Conservation (phyloP, 2,797 vertebrate species). For the Neosilurus mollespiculum region DNA sequence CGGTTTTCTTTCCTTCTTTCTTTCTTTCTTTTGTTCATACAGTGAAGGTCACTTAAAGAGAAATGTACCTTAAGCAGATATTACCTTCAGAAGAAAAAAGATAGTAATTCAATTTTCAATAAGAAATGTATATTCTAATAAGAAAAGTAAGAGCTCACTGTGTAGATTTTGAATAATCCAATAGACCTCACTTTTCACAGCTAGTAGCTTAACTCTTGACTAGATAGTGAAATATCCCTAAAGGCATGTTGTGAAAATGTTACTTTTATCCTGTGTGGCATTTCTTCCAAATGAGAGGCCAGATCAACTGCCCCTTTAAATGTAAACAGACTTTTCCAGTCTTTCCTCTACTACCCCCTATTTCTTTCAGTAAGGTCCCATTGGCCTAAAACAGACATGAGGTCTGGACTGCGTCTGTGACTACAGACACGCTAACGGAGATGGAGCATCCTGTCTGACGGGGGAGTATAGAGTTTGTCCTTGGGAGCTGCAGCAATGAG, state of each 20-base stretch:
- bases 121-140: background rate
- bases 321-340: constrained; percentile 32
- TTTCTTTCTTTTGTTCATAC: background rate
- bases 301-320: constrained; percentile 33
- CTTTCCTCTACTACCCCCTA: constrained; percentile 30
- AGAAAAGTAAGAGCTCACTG: background rate
- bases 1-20: background rate
- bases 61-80: background rate
- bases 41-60: background rate
- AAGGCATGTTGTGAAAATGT: constrained; percentile 27
- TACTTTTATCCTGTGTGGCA: constrained; percentile 19
- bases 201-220: background rate
- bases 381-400: constrained; percentile 61
- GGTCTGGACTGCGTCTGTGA: constrained; percentile 78
- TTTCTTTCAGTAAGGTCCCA: constrained; percentile 23
- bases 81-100: background rate
- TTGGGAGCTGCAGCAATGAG: constrained; percentile 66
- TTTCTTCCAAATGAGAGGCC: constrained; percentile 30
- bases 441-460: constrained; percentile 75
- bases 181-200: background rate
- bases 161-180: background rate
- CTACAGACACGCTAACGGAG: constrained; percentile 66
- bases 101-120: background rate
- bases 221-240: background rate
- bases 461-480: constrained; percentile 59